Conservation (phyloP, 1,140 invertebrate species). For the Tetragonula clypearis region DNA sequence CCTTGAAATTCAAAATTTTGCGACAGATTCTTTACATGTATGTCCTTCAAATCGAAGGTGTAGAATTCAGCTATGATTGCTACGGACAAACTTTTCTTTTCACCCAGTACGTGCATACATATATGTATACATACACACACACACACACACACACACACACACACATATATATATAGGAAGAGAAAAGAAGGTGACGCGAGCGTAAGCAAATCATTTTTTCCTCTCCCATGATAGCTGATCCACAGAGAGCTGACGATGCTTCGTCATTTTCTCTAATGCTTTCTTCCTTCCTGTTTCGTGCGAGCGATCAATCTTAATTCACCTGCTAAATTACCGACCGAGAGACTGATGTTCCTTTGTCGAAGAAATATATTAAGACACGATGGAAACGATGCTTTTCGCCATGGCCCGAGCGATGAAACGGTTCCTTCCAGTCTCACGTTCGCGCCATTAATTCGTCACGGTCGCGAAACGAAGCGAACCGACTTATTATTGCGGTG, state of each 20-base stretch:
- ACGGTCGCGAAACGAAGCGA: not conserved
- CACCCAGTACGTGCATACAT: no score
- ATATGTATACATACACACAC: not conserved
- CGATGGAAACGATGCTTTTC: slow-evolving; percentile 28
- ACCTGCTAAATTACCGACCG: slow-evolving; percentile 28
- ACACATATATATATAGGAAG: not conserved
- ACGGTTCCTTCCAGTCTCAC: not conserved
- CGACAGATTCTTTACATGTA: no score
- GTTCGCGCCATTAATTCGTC: slow-evolving; percentile 20
- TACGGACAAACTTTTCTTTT: no score
- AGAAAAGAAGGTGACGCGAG: not conserved
- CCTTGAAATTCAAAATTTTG: no score
- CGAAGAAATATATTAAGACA: slow-evolving; percentile 38
- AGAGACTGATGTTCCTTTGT: not conserved
- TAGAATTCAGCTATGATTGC: no score
- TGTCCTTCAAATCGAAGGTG: no score
- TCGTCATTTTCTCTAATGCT: slow-evolving; percentile 38
- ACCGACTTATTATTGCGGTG: not conserved
- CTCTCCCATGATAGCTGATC: not conserved
- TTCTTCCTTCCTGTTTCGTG: slow-evolving; percentile 18
- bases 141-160: no score
- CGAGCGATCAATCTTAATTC: slow-evolving; percentile 48
- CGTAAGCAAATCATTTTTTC: not conserved
- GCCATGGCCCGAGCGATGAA: not conserved
- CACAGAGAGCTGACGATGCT: not conserved